Evolutionary conservation across 1,140 invertebrate species (phyloP).

Genomic region (Vollenhovia emeryi): DNA sequence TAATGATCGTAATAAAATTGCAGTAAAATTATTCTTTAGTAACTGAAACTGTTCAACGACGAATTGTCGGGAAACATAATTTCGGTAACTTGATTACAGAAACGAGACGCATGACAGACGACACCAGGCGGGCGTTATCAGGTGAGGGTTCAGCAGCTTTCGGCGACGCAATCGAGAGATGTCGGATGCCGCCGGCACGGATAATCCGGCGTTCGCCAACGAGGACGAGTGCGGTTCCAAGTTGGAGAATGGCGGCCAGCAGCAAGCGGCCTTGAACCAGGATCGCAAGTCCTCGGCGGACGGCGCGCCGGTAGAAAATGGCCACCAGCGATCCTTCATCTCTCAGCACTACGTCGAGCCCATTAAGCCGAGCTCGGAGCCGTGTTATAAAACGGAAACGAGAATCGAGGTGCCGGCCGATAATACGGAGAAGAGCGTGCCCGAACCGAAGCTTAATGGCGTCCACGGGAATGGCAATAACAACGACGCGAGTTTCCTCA

Average conservation of each 20-base stretch:
- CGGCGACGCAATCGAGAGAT: constrained; percentile 71
- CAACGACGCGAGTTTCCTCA: constrained; percentile 83
- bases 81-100: constrained; percentile 60
- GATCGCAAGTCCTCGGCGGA: constrained; percentile 72
- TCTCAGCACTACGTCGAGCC: constrained; percentile 81
- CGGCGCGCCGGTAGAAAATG: constrained; percentile 75
- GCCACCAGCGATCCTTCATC: constrained; percentile 78
- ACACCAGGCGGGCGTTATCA: constrained; percentile 58
- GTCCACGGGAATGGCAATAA: constrained; percentile 82
- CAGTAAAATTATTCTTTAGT: background rate
- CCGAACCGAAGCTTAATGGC: constrained; percentile 80
- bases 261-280: constrained; percentile 69
- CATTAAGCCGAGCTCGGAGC: constrained; percentile 74
- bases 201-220: constrained; percentile 82
- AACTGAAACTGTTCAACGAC: background rate
- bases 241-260: constrained; percentile 66
- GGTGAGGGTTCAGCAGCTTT: constrained; percentile 65
- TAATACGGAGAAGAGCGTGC: constrained; percentile 73
- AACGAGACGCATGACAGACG: constrained; percentile 75
- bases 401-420: constrained; percentile 81
- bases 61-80: background rate
- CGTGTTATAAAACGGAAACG: constrained; percentile 80
- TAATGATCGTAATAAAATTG: background rate
- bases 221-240: constrained; percentile 75
- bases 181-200: constrained; percentile 79